Base-by-base conservation (phyloP, 1,140 invertebrate species). In the Sipha flava region DNA sequence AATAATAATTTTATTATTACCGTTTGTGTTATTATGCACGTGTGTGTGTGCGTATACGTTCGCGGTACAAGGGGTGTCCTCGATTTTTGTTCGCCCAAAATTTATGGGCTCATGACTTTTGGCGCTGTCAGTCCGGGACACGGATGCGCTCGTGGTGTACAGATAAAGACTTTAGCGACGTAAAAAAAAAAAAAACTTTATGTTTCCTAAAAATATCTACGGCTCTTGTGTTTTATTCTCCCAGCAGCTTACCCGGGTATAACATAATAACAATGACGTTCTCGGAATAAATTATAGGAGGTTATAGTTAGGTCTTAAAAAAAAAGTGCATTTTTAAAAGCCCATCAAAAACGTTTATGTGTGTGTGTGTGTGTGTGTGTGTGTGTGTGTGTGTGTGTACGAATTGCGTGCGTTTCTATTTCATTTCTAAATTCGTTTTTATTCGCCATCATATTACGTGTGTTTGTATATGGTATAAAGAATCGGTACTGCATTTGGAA, bases 141-240 rank as follows among this genome's bases (percentile, higher is more conserved):
- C 64, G 64, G 37, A n/a, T n/a, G 14, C 43, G 66, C 43, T n/a
- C n/a, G 43, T 70, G 23, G 7, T 5, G 31, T 29, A 45, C 4
- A 70, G 66, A 70, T 70, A 70, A 70, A 47, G 43, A 70, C 47
- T 47, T 70, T 70, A 47, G 66, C 66, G 66, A 45, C 66, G 43
- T 47, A 29, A 26, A 47, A 16, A 3, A 59, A 70, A 68, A 43
- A 70, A 70, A 70, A 45, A 70, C 40, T 70, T 45, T 45, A 70
- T 47, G 66, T 45, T 47, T 70, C 26, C 66, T 70, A 70, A 70
- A 70, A 70, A 70, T 70, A 70, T 70, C 66, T 26, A 70, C 43
- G 66, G 34, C 43, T 66, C 40, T 66, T 66, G 37, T 66, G 18
- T 16, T 26, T 23, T 43, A 26, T 43, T 66, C 16, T 66, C 14